Evolutionary conservation across 2,888 invertebrate species (phyloP), one percentile per base, ranked within the genome.

Genomic region (Drosophila ezoana): DNA sequence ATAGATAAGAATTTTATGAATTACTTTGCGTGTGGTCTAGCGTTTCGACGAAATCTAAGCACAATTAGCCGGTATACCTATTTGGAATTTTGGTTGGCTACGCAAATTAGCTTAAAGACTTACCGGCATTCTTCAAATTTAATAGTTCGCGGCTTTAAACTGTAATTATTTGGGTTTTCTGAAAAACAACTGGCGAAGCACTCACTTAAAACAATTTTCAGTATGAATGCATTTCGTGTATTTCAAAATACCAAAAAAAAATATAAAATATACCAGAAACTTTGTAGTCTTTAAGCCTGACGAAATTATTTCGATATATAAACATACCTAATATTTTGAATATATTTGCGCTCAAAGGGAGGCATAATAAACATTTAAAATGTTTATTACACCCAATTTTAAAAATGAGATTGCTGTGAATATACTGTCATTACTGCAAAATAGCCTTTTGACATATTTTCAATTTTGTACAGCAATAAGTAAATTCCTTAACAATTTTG

Each of bases 41-140:
- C 2, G 13, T 3, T 8, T 43, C 1, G 0, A 40, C 1, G 0
- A 41, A 20, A 20, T 11, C 20, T 18, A 1, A 33, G 10, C 18
- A 8, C 33, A 32, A 32, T 18, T 8, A 28, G 1, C 2, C 3
- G 10, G 2, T 14, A 1, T 0, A n/a, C 11, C 6, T 20, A 14
- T 35, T 3, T n/a, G 9, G 33, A 16, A 9, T 9, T 2, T 9
- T 32, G 32, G 5, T 9, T 28, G 9, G 9, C 1, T 10, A 18
- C 1, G 5, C 1, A 16, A 35, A 43, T 3, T 10, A 6, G 8
- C 0, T 16, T 3, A 10, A 3, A 3, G 14, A 67, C 86, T 76
- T 1, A 83, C 83, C 65, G 83, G 83, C 83, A 83, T 83, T 10
- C 4, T 76, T 3, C 4, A 16, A 11, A 23, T 10, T 9, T 14